Evolutionary conservation across 2,113 vertebrate species (phyloP).

Genomic region (Gnathonemus echidnorhynchus): DNA sequence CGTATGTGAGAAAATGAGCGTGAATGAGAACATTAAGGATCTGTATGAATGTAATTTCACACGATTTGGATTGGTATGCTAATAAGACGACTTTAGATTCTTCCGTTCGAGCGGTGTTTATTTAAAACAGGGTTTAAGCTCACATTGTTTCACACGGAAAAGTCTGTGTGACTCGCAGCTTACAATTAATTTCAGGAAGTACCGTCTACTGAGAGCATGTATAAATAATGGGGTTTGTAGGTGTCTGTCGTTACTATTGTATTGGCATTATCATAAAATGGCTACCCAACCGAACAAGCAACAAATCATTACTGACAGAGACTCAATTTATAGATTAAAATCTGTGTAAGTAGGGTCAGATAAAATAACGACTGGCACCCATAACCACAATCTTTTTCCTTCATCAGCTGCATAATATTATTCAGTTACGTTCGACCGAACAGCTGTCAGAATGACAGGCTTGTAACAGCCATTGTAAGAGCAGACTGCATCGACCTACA

Average conservation of each 20-base stretch:
- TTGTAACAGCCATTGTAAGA: neutral
- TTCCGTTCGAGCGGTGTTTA: neutral
- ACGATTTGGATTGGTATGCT: neutral
- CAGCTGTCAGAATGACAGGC: neutral
- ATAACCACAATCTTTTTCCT: neutral
- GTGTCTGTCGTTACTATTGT: neutral
- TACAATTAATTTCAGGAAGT: neutral
- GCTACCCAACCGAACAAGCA: neutral
- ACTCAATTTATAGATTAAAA: neutral
- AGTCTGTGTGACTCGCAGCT: neutral
- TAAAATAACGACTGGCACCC: neutral
- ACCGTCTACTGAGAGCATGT: neutral
- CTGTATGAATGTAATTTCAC: constrained; percentile 1
- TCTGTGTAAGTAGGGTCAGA: neutral
- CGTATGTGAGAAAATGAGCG: neutral
- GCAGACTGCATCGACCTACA: neutral
- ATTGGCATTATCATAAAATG: constrained; percentile 1
- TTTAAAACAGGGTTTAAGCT: neutral
- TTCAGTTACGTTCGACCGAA: neutral
- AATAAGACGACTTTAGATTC: neutral
- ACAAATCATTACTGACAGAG: neutral
- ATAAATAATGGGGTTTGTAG: neutral
- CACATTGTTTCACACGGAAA: neutral
- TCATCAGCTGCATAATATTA: neutral
- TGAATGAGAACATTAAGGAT: neutral